Evolutionary conservation across 2,113 vertebrate genomes (phyloP), one percentile per base, ranked within the genome.

Genomic region (Psettodes erumei): DNA sequence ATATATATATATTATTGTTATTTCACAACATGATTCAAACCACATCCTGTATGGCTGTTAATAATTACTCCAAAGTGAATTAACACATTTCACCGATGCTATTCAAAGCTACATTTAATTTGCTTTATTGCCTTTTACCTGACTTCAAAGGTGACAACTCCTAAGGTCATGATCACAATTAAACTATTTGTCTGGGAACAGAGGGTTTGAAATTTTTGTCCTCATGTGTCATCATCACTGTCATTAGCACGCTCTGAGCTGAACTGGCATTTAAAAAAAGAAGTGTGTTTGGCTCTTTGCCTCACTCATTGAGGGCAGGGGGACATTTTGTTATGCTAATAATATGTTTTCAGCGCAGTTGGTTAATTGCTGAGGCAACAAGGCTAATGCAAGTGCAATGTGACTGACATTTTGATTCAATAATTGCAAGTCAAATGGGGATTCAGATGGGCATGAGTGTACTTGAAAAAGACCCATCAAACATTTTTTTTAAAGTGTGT

Each of bases 281-380:
- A 16, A 12, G 7, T 78, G 77, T 56, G 76, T 86, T 64, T 85
- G 86, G 56, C 90, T 69, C 69, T 88, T 86, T 86, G 73, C 84
- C 90, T 89, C 61, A 63, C 63, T 68, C 69, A 89, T 81, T 71
- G 71, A 79, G 74, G 76, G 81, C 71, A 79, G 55, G 61, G 28
- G 64, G 81, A 66, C 83, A 79, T 91, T 90, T 86, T 81, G 74
- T 81, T 85, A 89, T 81, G 83, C 75, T 91, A 90, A 91, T 93
- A 77, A 88, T 77, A 71, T 88, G 87, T 91, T 90, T 91, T 82
- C 69, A 32, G 54, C 77, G 33, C 48, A 83, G 78, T 87, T 83
- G 56, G 87, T 84, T 92, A 93, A 92, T 91, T 93, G 87, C 89
- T 69, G 75, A 82, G 62, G 71, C 81, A 87, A 90, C 79, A 51